Percentiles rank a stretch among this genome's conserved stretches.
phyloP scores from a whole-genome alignment of 2,888 invertebrate genomes.

The Acronicta psi region DNA sequence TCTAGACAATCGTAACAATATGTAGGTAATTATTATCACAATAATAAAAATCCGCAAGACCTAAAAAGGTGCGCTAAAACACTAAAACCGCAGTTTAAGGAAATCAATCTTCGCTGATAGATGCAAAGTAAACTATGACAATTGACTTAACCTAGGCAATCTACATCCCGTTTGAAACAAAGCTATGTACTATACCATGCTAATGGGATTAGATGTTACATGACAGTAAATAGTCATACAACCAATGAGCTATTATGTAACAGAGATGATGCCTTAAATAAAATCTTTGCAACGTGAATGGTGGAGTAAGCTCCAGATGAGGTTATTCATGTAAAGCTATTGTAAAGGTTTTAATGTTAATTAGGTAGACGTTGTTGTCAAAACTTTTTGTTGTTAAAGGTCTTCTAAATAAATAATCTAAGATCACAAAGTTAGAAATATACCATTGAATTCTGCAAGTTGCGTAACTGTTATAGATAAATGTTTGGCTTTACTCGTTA shows the following conservation, averaged over 20 bases:
- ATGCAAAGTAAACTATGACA: constrained; percentile 1
- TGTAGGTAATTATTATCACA: not conserved
- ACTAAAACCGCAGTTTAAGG: not conserved
- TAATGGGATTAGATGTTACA: constrained; percentile 43
- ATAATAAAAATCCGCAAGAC: constrained; percentile 4
- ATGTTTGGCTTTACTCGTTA: too few species aligned
- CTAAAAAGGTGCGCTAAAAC: constrained; percentile 23
- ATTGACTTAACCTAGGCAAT: not conserved
- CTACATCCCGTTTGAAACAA: constrained; percentile 5
- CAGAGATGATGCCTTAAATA: not conserved
- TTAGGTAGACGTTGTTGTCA: too few species aligned
- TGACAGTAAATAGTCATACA: constrained; percentile 23
- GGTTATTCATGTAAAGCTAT: too few species aligned
- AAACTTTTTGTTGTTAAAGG: too few species aligned
- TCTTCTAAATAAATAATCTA: too few species aligned
- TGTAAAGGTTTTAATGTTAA: too few species aligned
- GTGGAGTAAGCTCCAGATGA: not conserved
- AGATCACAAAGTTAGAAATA: too few species aligned
- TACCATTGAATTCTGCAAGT: too few species aligned
- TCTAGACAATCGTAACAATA: too few species aligned
- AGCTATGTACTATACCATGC: constrained; percentile 18
- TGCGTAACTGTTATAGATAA: too few species aligned
- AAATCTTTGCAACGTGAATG: not conserved
- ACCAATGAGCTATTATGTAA: not conserved
- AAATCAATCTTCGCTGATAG: not conserved